A percentile compares a stretch with the other conserved stretches of the same genome.
phyloP scores from a whole-genome alignment of 2,113 vertebrate genomes.

The Corythornis vintsioides region DNA sequence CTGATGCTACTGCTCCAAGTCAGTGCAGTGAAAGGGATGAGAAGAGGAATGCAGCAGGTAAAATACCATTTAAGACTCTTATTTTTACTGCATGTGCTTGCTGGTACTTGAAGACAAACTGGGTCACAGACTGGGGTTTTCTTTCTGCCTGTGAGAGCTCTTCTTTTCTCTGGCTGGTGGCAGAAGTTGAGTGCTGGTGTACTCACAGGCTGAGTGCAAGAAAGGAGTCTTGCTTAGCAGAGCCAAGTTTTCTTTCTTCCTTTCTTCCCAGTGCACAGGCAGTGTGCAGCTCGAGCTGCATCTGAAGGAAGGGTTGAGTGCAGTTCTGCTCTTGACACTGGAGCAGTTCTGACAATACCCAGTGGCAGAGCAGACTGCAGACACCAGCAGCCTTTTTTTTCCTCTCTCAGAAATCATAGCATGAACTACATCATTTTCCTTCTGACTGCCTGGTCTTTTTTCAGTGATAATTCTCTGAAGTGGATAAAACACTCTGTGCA shows the following conservation, averaged over 20 bases:
- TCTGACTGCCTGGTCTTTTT: not conserved
- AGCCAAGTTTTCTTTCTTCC: not conserved
- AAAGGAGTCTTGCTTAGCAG: not conserved
- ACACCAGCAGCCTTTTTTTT: not conserved
- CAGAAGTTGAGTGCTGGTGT: not conserved
- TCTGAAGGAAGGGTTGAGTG: not conserved
- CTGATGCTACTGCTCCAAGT: not conserved
- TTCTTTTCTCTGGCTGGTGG: not conserved
- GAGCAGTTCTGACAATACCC: not conserved
- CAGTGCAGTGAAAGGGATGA: not conserved
- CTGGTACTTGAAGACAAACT: not conserved
- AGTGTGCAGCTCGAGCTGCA: not conserved
- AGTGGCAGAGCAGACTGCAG: not conserved
- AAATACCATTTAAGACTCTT: not conserved
- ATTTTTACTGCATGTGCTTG: not conserved
- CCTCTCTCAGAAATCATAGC: not conserved
- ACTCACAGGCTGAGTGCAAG: not conserved
- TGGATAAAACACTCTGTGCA: not conserved
- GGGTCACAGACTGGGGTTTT: not conserved
- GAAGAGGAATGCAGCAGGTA: not conserved
- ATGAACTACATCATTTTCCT: not conserved
- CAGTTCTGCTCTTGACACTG: not conserved
- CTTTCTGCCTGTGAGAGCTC: not conserved
- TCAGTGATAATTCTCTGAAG: not conserved
- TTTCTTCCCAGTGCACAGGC: not conserved